Evolutionary conservation across 1,140 invertebrate species (phyloP), one percentile per base, ranked within the genome.

Genomic region (Bombus affinis): DNA sequence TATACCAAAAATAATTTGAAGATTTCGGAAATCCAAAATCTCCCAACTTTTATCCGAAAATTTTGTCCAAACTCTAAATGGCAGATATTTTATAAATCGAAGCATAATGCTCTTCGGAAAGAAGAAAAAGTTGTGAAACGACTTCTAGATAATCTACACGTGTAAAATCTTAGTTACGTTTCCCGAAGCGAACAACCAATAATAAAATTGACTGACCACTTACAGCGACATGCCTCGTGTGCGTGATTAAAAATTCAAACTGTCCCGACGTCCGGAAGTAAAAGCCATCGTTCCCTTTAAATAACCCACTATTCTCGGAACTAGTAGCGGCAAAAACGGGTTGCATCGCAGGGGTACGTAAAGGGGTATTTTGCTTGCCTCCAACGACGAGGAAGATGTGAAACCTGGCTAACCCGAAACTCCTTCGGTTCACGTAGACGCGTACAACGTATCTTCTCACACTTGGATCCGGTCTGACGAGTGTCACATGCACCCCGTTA

Each of bases 361-460:
- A 75, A 86, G 84, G 86, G 78, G 83, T 72, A 62, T 66, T 35
- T 66, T 22, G 32, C 39, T 66, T 78, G 59, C 44, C 81, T 42
- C 81, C 57, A 53, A 65, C 32, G 13, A 77, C 28, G 68, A 86
- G 77, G 53, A 81, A 66, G 68, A 71, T 37, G 37, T 70, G 57
- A 59, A 39, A 84, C 74, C 79, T 81, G 86, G 88, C 65, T 25
- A 76, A 87, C 82, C 85, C 81, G 75, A 87, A 87, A 88, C 81
- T 90, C 88, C 89, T 87, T 83, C 77, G 71, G 77, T 79, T 73
- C 72, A 57, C 59, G 79, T 42, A 68, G 83, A 70, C 82, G 72
- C 73, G 76, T 84, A 91, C 93, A 95, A 94, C 94, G 95, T 93
- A 94, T 95, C 94, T 95, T 95, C 95, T 94, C 95, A 95, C 94